Conservation (phyloP, 2,888 invertebrate species). For the Zygothrica quintamaculata region DNA sequence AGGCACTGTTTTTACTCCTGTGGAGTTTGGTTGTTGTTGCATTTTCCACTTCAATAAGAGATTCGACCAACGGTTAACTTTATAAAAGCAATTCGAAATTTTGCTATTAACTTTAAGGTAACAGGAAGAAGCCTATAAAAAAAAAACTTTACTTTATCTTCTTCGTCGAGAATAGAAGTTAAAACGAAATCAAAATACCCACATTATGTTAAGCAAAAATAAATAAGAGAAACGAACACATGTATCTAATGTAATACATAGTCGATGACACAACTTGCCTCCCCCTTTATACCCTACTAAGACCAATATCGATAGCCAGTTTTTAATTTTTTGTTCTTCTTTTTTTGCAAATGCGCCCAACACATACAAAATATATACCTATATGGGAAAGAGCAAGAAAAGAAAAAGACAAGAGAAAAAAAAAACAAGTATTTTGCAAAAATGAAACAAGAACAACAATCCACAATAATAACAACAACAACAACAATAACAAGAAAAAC, state of each 20-base stretch:
- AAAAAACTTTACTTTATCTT: no score
- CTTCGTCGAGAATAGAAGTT: no score
- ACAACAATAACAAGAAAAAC: conserved; percentile 10
- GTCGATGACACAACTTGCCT: conserved; percentile 34
- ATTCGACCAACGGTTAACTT: no score
- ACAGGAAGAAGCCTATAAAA: no score
- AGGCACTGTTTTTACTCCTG: no score
- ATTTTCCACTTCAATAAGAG: no score
- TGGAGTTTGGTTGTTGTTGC: no score
- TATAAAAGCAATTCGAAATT: no score
- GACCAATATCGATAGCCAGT: conserved; percentile 36
- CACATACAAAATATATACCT: conserved; percentile 24
- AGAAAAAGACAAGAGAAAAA: conserved; percentile 9
- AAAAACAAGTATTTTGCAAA: conserved; percentile 42
- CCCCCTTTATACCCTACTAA: neutral
- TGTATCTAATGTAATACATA: conserved; percentile 34
- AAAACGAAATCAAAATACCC: no score
- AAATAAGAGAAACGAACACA: conserved; percentile 10
- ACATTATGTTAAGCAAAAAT: neutral
- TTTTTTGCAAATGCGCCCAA: conserved; percentile 30
- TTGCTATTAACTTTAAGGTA: no score
- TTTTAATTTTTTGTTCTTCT: no score
- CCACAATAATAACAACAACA: conserved; percentile 2
- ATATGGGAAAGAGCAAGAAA: conserved; percentile 21
- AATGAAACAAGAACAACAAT: conserved; percentile 25